These are phyloP conservation scores for Trachelus troglodyta DNA, from an alignment of 2,888 invertebrate species.

Conservation along the genomic window DNA sequence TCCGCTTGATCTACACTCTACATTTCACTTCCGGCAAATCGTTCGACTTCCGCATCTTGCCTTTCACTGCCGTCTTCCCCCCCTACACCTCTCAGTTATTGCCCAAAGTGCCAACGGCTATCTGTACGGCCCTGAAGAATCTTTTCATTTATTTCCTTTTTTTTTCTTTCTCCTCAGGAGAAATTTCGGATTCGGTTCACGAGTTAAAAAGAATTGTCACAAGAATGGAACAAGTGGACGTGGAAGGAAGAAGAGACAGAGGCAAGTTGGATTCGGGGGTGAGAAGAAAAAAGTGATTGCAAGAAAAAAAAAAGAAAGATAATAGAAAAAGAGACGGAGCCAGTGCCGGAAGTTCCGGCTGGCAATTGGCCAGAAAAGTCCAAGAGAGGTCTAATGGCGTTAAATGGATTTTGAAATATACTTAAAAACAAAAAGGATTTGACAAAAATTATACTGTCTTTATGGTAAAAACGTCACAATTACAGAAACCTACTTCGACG, in stretches of 20 bases:
- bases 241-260: neutral
- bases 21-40: neutral
- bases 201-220: neutral
- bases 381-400: neutral
- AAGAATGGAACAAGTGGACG: neutral
- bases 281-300: neutral
- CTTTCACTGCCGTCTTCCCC: neutral
- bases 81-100: neutral
- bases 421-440: neutral
- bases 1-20: neutral
- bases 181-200: neutral
- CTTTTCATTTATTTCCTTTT: neutral
- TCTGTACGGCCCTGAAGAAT: neutral
- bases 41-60: neutral
- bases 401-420: neutral
- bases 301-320: neutral
- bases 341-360: neutral
- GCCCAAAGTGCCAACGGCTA: neutral
- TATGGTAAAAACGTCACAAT: neutral
- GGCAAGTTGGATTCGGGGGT: neutral
- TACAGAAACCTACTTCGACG: neutral
- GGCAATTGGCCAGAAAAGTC: neutral
- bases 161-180: neutral
- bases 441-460: neutral
- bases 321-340: neutral